phyloP scores from a whole-genome alignment of 1,140 invertebrate genomes.

The Caenorhabditis latens region DNA sequence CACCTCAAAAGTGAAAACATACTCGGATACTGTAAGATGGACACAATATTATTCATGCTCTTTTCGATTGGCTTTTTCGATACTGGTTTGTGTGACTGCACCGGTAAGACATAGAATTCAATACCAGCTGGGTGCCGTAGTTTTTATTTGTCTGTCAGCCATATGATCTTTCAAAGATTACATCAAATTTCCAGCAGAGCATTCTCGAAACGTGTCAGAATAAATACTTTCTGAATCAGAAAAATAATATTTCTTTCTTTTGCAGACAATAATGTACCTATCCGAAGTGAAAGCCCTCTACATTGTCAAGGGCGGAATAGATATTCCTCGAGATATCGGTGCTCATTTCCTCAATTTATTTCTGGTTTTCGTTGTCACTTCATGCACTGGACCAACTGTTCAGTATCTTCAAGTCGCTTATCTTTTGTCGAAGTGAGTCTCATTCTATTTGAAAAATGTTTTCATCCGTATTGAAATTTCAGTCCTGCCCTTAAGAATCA shows the following conservation, averaged over 20 bases:
- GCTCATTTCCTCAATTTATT: background rate
- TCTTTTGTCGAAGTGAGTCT: background rate
- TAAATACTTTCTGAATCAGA: background rate
- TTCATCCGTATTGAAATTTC: background rate
- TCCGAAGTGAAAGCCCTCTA: conserved; percentile 3
- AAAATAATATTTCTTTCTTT: background rate
- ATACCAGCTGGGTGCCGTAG: no score
- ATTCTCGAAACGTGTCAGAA: no score
- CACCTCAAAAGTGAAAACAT: conserved; percentile 10
- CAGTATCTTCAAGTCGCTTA: conserved; percentile 24
- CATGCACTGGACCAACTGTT: conserved; percentile 7
- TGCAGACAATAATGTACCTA: conserved; percentile 31
- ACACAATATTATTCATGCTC: conserved; percentile 4
- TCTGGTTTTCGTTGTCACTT: background rate
- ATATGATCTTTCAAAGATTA: no score
- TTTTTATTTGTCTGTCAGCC: no score
- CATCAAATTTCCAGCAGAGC: no score
- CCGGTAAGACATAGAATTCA: background rate
- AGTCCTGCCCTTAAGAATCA: conserved; percentile 7
- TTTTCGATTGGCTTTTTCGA: conserved; percentile 16
- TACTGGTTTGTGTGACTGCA: background rate
- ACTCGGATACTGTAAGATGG: background rate
- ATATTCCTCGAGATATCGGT: background rate
- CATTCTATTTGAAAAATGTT: background rate
- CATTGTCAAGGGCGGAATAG: conserved; percentile 15